Base-by-base conservation (phyloP, 2,797 vertebrate genomes). In the Pitangus sulphuratus region DNA sequence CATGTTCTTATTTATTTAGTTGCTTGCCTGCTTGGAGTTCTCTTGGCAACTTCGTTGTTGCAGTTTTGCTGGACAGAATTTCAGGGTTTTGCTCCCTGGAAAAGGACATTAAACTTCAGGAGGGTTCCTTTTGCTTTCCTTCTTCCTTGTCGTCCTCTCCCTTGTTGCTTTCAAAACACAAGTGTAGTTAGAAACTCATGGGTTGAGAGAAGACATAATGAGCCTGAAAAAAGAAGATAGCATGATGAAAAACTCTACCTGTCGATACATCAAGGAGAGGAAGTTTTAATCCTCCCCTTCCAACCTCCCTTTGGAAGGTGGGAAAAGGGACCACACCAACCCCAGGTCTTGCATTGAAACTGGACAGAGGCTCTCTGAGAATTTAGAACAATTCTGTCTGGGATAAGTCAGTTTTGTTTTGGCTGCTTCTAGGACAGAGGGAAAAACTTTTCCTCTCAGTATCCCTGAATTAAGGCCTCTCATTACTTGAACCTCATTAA, bases 401-500 rank as follows among this genome's bases (percentile, higher is more conserved):
- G 85, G 71, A 91, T 77, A 92, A 95, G 65, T 84, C 91, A 84
- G 44, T 30, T 91, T 95, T 93, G 85, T 94, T 95, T 95, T 93
- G 93, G 77, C 94, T 94, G 48, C 80, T 94, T 82, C 60, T 62
- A 33, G 77, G 83, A 84, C 74, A 79, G 66, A 30, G 40, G 45
- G 62, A 25, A 79, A 78, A 91, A 37, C 79, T 93, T 91, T 92
- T 91, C 44, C 72, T 57, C 68, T 80, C 2, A 0, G 21, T 70
- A 37, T 89, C 74, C 86, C 77, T 91, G 85, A 88, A 86, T 88
- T 79, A 90, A 87, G 48, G 37, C n/a, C 50, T 87, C 80, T 95
- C 85, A 74, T 95, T 91, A 91, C 74, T 91, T 60, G 51, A 79
- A 58, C 51, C 87, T 95, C 89, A 89, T 97, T 97, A 97, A 95